A percentile compares a stretch with the other conserved stretches of the same genome.
These are phyloP conservation scores for Etheostoma spectabile DNA, from an alignment of 2,113 vertebrate species.

Conservation along the genomic window DNA sequence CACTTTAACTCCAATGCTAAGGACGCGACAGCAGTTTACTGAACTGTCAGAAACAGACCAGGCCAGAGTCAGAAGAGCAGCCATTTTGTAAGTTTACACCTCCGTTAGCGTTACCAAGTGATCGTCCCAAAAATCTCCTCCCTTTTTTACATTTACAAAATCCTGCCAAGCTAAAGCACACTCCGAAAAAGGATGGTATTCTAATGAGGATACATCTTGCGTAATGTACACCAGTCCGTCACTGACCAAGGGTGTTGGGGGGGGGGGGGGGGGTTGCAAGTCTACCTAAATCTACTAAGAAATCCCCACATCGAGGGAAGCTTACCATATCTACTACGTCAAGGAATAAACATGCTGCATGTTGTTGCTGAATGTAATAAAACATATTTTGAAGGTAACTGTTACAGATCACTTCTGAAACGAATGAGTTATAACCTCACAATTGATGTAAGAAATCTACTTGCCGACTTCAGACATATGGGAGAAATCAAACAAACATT, in stretches of 20 bases:
- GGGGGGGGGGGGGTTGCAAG: too few species aligned
- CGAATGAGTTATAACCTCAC: too few species aligned
- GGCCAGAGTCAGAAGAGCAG: too few species aligned
- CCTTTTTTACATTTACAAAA: slow-evolving; percentile 15
- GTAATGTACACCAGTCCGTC: slow-evolving; percentile 27
- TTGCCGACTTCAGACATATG: not conserved
- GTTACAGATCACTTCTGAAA: not conserved
- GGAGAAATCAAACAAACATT: not conserved
- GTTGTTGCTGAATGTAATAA: not conserved
- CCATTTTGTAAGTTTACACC: too few species aligned
- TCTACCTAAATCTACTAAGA: slow-evolving; percentile 6
- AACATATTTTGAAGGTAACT: not conserved
- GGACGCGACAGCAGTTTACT: too few species aligned
- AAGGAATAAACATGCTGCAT: not conserved
- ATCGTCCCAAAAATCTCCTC: too few species aligned
- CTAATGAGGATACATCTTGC: not conserved
- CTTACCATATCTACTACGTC: not conserved
- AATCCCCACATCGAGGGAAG: not conserved
- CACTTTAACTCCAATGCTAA: too few species aligned
- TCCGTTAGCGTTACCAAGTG: too few species aligned
- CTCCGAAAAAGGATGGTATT: not conserved
- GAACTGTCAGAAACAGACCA: too few species aligned
- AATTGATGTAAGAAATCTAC: not conserved
- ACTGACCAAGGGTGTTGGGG: not conserved
- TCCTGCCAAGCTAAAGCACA: not conserved